Base-by-base conservation (phyloP, 2,113 vertebrate genomes). In the Nestor notabilis region DNA sequence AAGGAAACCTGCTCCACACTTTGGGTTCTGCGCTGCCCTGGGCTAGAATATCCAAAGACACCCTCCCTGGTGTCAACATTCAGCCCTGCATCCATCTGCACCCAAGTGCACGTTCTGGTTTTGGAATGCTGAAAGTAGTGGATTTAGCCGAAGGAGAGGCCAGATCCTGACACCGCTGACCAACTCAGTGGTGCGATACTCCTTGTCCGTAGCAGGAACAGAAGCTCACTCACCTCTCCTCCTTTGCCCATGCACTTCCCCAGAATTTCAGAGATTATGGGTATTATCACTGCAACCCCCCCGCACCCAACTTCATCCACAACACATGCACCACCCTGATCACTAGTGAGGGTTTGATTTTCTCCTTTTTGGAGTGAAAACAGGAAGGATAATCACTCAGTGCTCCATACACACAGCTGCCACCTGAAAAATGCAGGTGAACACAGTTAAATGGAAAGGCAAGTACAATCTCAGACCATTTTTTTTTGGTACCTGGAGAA, bases 401-500 rank as follows among this genome's bases (percentile, higher is more conserved):
- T 70, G 84, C 87, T 79, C 60, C 56, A 41, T 31, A 87, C n/a
- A 65, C 83, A 84, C 55, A 94, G 43, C 79, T 89, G 89, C 82
- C 93, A 87, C 52, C 79, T 80, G 90, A 95, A 77, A 96, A 95
- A 84, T 8, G 61, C 88, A 84, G 78, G 71, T 84, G 89, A 97
- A 68, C 16, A 5, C 43, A 55, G 89, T 20, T 60, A 91, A 82
- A 96, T 71, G 75, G 39, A 85, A 86, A 96, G 76, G 60, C 61
- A 82, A 66, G 46, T 25, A 69, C 58, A 69, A 70, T 39, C 46
- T 81, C 95, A 76, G 10, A 55, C 87, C 94, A 90, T 96, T 96
- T 97, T 55, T 97, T 91, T 96, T 97, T 91, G 96, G 87, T 93
- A 95, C 50, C 61, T 71, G 78, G 91, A 94, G 91, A 90, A 71